Evolutionary conservation across 2,797 vertebrate species (phyloP), one percentile per base, ranked within the genome.

Genomic region (Gymnothorax javanicus): DNA sequence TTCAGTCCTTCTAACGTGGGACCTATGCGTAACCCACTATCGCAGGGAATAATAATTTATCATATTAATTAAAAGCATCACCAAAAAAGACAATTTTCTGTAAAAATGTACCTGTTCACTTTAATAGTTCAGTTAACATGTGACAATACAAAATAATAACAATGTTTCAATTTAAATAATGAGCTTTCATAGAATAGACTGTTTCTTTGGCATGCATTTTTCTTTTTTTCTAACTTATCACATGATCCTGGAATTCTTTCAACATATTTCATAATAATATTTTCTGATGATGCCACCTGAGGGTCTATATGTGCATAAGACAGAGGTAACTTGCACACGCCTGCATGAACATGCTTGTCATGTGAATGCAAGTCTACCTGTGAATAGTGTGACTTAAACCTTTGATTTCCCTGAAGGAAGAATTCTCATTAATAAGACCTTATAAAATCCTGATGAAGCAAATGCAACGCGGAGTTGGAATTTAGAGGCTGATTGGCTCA

Each of bases 341-440:
- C 20, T 12, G 56, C 0, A 54, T 25, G 71, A 11, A 75, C 52
- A n/a, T 81, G 77, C 75, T 25, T 83, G 64, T 69, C 6, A 25
- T 83, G 82, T 59, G n/a, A 15, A 83, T 33, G 57, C 12, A 20
- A 60, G 43, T 17, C 6, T 71, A 27, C 17, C 43, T 59, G 82
- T 62, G 57, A n/a, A 75, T 57, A 1, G 27, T 87, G 67, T 54
- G 25, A 77, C 67, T 52, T 11, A n/a, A 20, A 23, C 27, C 67
- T 84, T 85, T 84, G 59, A 89, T 89, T 87, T 93, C 92, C 91
- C 92, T 79, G 79, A 88, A 91, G 91, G 90, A 84, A 84, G 23
- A 17, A 56, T 59, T 83, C 88, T 86, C 88, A 88, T 88, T 86
- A 81, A 62, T 88, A 50, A 43, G 23, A 27, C 67, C 23, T 13